These are phyloP conservation scores for Callopanchax toddi DNA, from an alignment of 2,113 vertebrate species.

Conservation along the genomic window DNA sequence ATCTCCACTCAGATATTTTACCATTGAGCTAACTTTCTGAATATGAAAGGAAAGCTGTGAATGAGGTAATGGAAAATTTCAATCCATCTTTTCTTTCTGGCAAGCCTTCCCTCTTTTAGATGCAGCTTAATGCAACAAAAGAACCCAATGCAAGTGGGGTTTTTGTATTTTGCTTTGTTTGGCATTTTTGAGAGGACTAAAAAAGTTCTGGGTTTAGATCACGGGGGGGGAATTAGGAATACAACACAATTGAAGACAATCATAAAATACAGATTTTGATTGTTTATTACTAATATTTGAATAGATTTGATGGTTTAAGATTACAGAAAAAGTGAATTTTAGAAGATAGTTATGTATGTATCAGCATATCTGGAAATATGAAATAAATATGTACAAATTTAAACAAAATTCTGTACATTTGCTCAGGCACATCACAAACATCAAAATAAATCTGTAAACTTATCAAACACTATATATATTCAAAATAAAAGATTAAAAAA, in stretches of 20 bases:
- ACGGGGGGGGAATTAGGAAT: constrained; percentile 33
- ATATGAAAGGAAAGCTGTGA: constrained; percentile 68
- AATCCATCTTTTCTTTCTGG: constrained; percentile 69
- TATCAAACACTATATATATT: not conserved
- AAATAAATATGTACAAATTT: not conserved
- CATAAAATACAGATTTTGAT: constrained; percentile 15
- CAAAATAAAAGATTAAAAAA: not conserved
- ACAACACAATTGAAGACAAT: constrained; percentile 23
- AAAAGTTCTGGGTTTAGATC: constrained; percentile 42
- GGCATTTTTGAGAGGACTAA: constrained; percentile 42
- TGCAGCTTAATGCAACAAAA: constrained; percentile 76
- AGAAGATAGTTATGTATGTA: no score
- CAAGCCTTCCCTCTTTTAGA: constrained; percentile 60
- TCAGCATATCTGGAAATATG: no score
- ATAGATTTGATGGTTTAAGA: not conserved
- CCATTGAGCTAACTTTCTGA: constrained; percentile 52
- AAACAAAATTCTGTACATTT: not conserved
- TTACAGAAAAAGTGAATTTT: not conserved
- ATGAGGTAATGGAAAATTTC: constrained; percentile 76
- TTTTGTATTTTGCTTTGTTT: constrained; percentile 65
- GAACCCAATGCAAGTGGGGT: constrained; percentile 47
- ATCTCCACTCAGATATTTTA: constrained; percentile 47
- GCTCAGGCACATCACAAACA: not conserved
- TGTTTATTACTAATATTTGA: no score
- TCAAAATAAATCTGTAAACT: not conserved